A percentile compares a stretch with the other conserved stretches of the same genome.
phyloP scores from a whole-genome alignment of 2,113 vertebrate genomes.

The Delphinapterus leucas region DNA sequence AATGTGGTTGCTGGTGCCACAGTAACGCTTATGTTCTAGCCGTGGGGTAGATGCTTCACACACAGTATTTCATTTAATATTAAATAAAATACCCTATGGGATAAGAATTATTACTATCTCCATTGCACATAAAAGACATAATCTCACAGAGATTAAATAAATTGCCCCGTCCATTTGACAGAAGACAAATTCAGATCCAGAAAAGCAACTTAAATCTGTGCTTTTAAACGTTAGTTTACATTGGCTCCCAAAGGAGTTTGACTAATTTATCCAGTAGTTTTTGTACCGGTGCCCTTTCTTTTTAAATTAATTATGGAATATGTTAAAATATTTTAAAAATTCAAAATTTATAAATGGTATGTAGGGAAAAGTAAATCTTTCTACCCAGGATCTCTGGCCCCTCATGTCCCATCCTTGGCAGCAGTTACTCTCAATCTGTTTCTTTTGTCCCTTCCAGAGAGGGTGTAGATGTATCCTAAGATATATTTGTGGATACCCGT shows the following conservation, averaged over 20 bases:
- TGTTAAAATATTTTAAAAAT: not conserved
- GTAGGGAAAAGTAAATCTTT: not conserved
- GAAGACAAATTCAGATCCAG: not conserved
- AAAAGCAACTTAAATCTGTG: not conserved
- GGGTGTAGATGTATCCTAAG: not conserved
- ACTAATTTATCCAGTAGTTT: not conserved
- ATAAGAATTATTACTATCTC: not conserved
- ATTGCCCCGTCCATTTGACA: not conserved
- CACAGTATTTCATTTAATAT: not conserved
- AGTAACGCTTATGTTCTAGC: not conserved
- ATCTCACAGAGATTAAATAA: not conserved
- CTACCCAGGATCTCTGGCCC: not conserved
- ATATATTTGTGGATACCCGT: not conserved
- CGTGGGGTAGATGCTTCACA: not conserved
- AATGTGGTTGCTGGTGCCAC: no score
- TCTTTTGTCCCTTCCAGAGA: not conserved
- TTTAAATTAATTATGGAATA: not conserved
- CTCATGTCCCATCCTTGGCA: not conserved
- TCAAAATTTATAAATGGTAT: not conserved
- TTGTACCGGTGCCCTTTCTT: not conserved
- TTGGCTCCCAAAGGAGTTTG: not conserved
- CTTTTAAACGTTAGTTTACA: not conserved
- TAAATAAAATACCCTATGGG: not conserved
- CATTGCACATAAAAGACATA: not conserved
- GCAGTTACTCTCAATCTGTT: not conserved